Evolutionary conservation across 92 coral and sea anemone species (phyloP), one percentile per base, ranked within the genome.

Genomic region (Palythoa grandiflora): DNA sequence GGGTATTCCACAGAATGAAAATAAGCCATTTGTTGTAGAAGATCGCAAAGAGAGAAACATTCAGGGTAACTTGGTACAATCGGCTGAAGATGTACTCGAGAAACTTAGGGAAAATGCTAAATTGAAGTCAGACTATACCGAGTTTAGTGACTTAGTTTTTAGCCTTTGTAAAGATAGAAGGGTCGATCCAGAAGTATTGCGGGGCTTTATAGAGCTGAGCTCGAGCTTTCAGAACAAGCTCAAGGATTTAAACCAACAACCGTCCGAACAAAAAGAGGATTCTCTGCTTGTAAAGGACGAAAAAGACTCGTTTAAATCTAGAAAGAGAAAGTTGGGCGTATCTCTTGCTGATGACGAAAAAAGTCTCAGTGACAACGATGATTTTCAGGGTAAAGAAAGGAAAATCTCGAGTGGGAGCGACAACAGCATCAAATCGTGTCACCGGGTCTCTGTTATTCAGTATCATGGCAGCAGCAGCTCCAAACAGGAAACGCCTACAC

Each of bases 361-460:
- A 9, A 20, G 16, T 10, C 61, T 65, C 48, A 5, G 55, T 47
- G 15, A 79, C 14, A 68, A 79, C n/a, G 15, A 51, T 38, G 86
- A 65, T 16, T n/a, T 57, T 39, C 73, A 3, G 76, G 63, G 35
- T 14, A 81, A 81, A 68, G 75, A 81, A 36, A 50, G 86, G 5
- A 81, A 81, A 74, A 47, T 21, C 16, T 39, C 92, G n/a, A 66
- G 68, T 7, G 84, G 83, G 57, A 66, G 84, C 63, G 73, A 57
- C 35, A 84, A 60, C 21, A 73, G 44, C 28, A 85, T 78, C 36
- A 36, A 53, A 44, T 77, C 91, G 7, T 95, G 98, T 73, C 96
- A 95, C 19, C 88, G 96, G 3, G 98, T 95, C 73, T 91, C 98
- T 1, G 98, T 95, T 54, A 95, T 95, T 14, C 96, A 93, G 79